phyloP scores from a whole-genome alignment of 2,797 vertebrate genomes.

The Acomys russatus region DNA sequence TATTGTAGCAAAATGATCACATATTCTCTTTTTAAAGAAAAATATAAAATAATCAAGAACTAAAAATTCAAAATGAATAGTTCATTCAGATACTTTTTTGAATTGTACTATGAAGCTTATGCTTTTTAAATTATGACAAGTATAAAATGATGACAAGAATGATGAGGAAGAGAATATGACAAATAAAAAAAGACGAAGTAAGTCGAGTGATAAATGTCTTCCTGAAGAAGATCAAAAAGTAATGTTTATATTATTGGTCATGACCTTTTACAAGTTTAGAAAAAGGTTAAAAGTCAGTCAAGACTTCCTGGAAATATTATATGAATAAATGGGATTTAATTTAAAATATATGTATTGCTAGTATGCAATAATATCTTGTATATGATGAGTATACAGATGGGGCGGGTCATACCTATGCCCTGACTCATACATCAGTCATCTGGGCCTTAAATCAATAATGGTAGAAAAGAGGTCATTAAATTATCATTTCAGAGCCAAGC shows the following conservation, averaged over 20 bases:
- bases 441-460: neutral
- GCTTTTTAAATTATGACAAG: neutral
- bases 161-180: neutral
- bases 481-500: neutral
- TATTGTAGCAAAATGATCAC: neutral
- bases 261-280: conserved; percentile 1
- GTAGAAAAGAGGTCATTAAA: neutral
- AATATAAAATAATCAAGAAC: neutral
- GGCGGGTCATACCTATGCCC: neutral
- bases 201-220: neutral
- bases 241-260: neutral
- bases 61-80: neutral
- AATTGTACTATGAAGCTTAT: neutral
- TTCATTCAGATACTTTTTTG: neutral
- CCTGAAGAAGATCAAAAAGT: neutral
- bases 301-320: neutral
- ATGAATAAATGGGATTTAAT: neutral
- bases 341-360: neutral
- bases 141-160: neutral
- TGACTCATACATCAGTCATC: neutral
- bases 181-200: neutral
- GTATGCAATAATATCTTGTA: neutral
- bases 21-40: conserved; percentile 19
- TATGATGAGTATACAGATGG: neutral
- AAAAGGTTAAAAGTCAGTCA: neutral